These are phyloP conservation scores for Microtus pennsylvanicus DNA, from an alignment of 2,113 vertebrate genomes.

Conservation along the genomic window DNA sequence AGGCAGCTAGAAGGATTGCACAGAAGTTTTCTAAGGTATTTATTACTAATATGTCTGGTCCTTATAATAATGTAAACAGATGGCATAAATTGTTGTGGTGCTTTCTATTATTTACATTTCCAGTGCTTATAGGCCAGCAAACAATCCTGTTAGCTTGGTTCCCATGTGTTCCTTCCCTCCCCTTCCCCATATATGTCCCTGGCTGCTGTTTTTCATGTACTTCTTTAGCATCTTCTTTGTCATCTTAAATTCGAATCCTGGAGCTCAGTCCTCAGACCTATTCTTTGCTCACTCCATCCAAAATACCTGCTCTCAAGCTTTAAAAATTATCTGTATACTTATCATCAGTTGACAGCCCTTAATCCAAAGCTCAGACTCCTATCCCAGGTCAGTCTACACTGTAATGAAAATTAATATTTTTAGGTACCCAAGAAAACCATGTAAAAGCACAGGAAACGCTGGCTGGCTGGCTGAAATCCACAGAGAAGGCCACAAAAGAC, in stretches of 20 bases:
- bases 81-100: background rate
- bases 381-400: background rate
- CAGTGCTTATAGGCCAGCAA: background rate
- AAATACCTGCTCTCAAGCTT: too few species aligned
- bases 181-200: background rate
- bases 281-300: too few species aligned
- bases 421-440: background rate
- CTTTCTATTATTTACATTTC: background rate
- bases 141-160: background rate
- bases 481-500: too few species aligned
- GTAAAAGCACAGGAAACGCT: background rate
- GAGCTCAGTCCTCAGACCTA: too few species aligned
- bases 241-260: too few species aligned
- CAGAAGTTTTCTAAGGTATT: background rate
- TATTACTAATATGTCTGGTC: background rate
- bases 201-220: background rate
- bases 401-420: background rate
- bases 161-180: background rate
- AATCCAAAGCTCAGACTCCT: background rate
- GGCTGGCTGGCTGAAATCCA: too few species aligned
- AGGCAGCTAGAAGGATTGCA: conserved; percentile 60
- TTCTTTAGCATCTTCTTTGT: too few species aligned
- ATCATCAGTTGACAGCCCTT: background rate
- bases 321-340: background rate
- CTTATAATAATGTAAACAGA: background rate